phyloP scores from a whole-genome alignment of 2,797 vertebrate genomes.

The Rhynchonycteris naso region DNA sequence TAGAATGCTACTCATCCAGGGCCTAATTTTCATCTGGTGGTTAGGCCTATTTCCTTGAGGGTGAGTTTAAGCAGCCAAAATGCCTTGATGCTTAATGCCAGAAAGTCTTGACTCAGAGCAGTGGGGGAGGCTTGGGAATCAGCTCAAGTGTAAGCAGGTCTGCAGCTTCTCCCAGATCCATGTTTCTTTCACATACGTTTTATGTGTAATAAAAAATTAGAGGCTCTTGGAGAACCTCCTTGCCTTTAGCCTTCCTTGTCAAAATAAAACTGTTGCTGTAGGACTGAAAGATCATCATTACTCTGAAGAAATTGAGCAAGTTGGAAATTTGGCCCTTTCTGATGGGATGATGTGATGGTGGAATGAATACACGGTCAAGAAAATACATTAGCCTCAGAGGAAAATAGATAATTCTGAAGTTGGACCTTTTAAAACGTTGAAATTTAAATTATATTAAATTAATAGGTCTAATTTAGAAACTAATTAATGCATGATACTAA shows the following conservation, averaged over 20 bases:
- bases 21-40: constrained; percentile 36
- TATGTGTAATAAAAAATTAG: constrained; percentile 21
- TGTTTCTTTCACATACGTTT: constrained; percentile 44
- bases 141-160: not conserved
- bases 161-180: not conserved
- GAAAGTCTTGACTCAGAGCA: not conserved
- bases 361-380: constrained; percentile 61
- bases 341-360: not conserved
- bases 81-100: constrained; percentile 18
- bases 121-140: not conserved
- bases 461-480: constrained; percentile 75
- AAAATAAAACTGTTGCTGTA: constrained; percentile 13
- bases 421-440: constrained; percentile 74
- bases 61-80: not conserved
- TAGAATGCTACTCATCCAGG: constrained; percentile 52
- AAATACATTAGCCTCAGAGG: constrained; percentile 70
- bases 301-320: not conserved
- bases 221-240: not conserved
- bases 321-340: constrained; percentile 55
- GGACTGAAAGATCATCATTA: not conserved
- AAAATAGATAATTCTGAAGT: constrained; percentile 75
- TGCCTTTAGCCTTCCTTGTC: not conserved
- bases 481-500: constrained; percentile 79
- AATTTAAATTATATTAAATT: constrained; percentile 71
- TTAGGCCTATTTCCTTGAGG: not conserved